Conservation (phyloP, 2,113 vertebrate genomes). For the Vulpes vulpes region DNA sequence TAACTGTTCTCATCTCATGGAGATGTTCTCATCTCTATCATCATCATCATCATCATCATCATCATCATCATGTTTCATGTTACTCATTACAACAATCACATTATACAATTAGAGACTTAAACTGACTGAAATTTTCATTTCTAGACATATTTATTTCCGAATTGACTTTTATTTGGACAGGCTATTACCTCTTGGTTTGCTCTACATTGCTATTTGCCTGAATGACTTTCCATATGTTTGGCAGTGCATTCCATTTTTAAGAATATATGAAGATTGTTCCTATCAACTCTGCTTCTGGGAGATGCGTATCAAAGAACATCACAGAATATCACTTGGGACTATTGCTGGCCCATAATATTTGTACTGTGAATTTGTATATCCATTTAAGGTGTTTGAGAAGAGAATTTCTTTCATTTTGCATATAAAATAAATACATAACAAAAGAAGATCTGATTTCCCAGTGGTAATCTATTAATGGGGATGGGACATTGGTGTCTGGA, state of each 20-base stretch:
- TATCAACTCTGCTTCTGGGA: background rate
- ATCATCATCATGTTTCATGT: background rate
- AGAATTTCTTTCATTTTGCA: background rate
- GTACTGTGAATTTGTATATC: background rate
- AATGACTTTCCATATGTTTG: slow-evolving; percentile 7
- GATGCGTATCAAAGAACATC: background rate
- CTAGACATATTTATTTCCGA: background rate
- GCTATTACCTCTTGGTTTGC: background rate
- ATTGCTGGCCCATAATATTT: background rate
- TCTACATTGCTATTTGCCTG: slow-evolving; percentile 9
- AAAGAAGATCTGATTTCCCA: background rate
- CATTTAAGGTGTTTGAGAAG: background rate
- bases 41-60: background rate
- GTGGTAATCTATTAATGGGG: background rate
- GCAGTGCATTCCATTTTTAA: background rate
- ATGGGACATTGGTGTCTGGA: background rate
- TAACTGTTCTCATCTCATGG: background rate
- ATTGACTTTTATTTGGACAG: background rate
- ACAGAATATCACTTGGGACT: background rate
- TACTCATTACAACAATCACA: background rate
- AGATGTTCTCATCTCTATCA: background rate
- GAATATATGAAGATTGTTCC: background rate
- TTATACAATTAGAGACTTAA: background rate
- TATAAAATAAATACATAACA: background rate
- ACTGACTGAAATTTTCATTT: background rate